These are phyloP conservation scores for Arrhopalites spinosus DNA, from an alignment of 2,888 invertebrate genomes.

Conservation along the genomic window DNA sequence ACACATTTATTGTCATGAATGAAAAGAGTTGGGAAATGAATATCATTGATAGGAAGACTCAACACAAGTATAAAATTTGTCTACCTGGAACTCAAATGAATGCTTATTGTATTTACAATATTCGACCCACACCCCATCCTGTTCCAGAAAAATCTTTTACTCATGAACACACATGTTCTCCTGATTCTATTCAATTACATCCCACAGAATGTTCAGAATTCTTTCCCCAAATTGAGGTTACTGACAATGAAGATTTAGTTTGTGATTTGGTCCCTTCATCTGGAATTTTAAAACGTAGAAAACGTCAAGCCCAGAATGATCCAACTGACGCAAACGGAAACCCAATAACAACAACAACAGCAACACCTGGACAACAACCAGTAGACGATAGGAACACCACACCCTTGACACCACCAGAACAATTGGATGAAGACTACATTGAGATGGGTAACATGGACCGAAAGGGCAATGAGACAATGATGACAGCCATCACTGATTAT, in stretches of 20 bases:
- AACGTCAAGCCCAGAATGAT: no score
- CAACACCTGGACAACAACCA: no score
- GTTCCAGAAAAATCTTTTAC: background rate
- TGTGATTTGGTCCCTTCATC: background rate
- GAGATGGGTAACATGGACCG: background rate
- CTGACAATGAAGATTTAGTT: background rate
- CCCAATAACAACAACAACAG: no score
- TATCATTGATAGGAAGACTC: background rate
- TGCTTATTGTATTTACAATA: background rate
- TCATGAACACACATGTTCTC: background rate
- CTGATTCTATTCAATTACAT: background rate
- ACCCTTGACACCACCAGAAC: background rate
- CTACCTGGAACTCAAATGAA: background rate
- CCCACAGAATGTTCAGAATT: background rate
- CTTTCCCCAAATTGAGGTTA: background rate
- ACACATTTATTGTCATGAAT: background rate
- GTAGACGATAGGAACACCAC: no score
- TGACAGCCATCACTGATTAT: conserved; percentile 16
- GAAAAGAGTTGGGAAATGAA: background rate
- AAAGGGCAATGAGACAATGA: background rate
- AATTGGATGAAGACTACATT: conserved; percentile 12
- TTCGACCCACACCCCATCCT: background rate
- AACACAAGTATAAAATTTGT: background rate
- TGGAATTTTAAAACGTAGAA: no score
- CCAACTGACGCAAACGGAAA: no score